These are phyloP conservation scores for Tapera naevia DNA, from an alignment of 2,797 vertebrate genomes.

Conservation along the genomic window DNA sequence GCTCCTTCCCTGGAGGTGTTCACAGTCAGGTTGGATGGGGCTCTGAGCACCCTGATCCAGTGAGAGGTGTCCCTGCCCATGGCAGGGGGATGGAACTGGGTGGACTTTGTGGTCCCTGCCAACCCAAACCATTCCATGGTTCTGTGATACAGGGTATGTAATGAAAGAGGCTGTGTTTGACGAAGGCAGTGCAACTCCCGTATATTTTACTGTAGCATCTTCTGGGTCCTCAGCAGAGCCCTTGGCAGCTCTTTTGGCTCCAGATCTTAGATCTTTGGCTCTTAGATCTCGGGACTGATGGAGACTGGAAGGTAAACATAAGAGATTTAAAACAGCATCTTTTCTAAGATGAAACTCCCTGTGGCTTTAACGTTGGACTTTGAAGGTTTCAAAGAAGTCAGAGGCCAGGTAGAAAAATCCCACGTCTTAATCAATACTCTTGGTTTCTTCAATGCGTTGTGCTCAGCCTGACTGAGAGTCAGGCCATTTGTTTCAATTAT, in stretches of 20 bases:
- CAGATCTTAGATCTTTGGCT: not conserved
- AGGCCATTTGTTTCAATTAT: constrained; percentile 63
- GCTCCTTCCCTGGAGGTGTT: no score
- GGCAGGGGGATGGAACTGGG: no score
- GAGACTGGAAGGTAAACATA: not conserved
- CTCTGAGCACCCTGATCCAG: no score
- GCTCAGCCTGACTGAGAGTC: constrained; percentile 32
- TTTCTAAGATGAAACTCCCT: not conserved
- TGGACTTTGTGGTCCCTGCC: no score
- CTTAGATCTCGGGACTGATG: not conserved
- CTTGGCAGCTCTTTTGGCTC: not conserved
- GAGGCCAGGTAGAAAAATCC: constrained; percentile 23
- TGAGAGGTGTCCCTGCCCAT: no score
- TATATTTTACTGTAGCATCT: not conserved
- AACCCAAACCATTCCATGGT: no score
- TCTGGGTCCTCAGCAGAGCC: not conserved
- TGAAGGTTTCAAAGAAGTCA: constrained; percentile 25
- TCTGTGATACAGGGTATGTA: rapidly evolving
- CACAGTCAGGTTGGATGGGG: no score
- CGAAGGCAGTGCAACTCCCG: not conserved
- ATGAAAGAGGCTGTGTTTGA: not conserved
- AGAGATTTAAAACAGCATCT: not conserved
- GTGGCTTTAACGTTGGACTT: not conserved
- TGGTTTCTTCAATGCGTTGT: not conserved
- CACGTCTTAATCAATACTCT: constrained; percentile 10